A percentile compares a stretch with the other conserved stretches of the same genome.
These are phyloP conservation scores for Tautogolabrus adspersus DNA, from an alignment of 2,113 vertebrate genomes.

Conservation along the genomic window DNA sequence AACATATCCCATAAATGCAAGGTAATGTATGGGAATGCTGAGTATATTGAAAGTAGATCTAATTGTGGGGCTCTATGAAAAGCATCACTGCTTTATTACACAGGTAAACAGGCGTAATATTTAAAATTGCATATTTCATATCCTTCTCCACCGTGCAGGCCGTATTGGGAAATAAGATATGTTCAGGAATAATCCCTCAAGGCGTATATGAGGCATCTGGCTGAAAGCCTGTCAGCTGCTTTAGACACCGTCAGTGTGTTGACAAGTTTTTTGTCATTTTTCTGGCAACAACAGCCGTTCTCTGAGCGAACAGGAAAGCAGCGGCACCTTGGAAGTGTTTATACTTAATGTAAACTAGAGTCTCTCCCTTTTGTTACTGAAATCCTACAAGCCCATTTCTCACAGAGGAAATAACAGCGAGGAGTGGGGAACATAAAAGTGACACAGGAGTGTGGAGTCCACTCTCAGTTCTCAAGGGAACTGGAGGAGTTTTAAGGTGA, in stretches of 20 bases:
- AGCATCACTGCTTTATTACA: slow-evolving; percentile 36
- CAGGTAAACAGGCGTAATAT: slow-evolving; percentile 45
- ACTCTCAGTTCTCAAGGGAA: slow-evolving; percentile 26
- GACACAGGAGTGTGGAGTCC: slow-evolving; percentile 37
- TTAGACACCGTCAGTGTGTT: slow-evolving; percentile 20
- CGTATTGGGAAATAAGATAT: slow-evolving; percentile 56
- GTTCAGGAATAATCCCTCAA: slow-evolving; percentile 32
- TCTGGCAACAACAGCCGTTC: slow-evolving; percentile 27
- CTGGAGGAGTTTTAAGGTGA: slow-evolving; percentile 26
- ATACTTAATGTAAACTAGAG: slow-evolving; percentile 27
- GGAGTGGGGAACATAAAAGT: slow-evolving; percentile 4
- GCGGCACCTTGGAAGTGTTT: neutral
- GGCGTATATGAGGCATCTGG: slow-evolving; percentile 24
- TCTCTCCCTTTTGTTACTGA: slow-evolving; percentile 38
- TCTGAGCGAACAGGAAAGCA: slow-evolving; percentile 11
- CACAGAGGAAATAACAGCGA: slow-evolving; percentile 26
- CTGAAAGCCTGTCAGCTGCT: slow-evolving; percentile 48
- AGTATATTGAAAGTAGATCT: slow-evolving; percentile 31
- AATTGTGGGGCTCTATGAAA: slow-evolving; percentile 42
- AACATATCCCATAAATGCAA: neutral
- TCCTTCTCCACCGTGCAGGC: slow-evolving; percentile 25
- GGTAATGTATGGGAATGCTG: neutral
- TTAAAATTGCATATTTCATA: slow-evolving; percentile 47
- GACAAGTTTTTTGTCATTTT: slow-evolving; percentile 40
- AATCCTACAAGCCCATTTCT: slow-evolving; percentile 43